Percentiles rank a stretch among this genome's conserved stretches.
These are phyloP conservation scores for Bos javanicus DNA, from an alignment of 2,113 vertebrate genomes.

Conservation along the genomic window DNA sequence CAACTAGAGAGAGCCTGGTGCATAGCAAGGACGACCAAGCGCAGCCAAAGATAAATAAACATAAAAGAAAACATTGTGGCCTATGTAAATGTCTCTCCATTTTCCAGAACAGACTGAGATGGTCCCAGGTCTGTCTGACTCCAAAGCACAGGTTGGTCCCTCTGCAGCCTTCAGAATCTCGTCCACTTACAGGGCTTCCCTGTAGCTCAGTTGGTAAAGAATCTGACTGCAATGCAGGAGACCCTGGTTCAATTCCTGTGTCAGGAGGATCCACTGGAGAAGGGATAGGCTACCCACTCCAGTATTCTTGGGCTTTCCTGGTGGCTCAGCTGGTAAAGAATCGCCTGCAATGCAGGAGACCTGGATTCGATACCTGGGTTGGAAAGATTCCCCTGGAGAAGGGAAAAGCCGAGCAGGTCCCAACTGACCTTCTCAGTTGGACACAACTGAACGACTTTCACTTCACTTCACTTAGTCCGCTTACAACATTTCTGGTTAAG, in stretches of 20 bases:
- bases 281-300: background rate
- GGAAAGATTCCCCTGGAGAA: background rate
- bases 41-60: background rate
- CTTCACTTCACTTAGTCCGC: background rate
- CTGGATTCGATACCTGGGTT: background rate
- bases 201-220: background rate
- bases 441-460: background rate
- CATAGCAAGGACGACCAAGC: background rate
- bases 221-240: background rate
- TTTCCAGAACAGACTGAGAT: background rate
- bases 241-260: background rate
- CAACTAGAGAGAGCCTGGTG: background rate
- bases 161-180: background rate
- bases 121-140: background rate
- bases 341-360: background rate
- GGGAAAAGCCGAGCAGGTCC: background rate
- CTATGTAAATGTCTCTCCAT: accelerated
- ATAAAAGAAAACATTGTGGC: background rate
- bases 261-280: accelerated
- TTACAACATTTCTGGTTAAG: background rate
- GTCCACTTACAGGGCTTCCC: background rate
- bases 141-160: background rate
- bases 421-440: background rate
- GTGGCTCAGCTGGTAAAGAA: background rate
- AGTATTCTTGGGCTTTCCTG: background rate